Evolutionary conservation across 2,888 invertebrate genomes (phyloP), one percentile per base, ranked within the genome.

Genomic region (Balanococcus diminutus): DNA sequence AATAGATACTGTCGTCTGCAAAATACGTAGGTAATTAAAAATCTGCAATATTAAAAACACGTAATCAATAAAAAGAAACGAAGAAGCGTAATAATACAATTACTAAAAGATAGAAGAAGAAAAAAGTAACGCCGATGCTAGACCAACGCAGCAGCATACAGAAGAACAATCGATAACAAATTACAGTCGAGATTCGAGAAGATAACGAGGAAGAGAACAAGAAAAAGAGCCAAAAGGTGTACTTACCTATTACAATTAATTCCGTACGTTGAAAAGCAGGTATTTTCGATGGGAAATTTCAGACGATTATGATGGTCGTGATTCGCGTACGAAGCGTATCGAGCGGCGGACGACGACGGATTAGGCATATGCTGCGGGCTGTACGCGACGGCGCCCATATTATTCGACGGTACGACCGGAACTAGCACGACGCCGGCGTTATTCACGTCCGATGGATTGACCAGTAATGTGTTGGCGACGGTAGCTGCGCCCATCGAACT

Each of bases 371-470:
- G 3, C 14, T 82, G 75, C 16, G 75, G n/a, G 22, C 25, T n/a
- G 16, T 46, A 28, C 22, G 19, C 28, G 42, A 19, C 39, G 75
- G 19, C 39, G 36, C n/a, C n/a, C n/a, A 19, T n/a, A 67, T 56
- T 61, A 42, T 19, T 86, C 46, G 86, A 75, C 16, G 75, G 83
- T 14, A 19, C 67, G 19, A 82, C 72, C 2, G 86, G 86, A 19
- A 86, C 86, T n/a, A 82, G 32, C 32, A 82, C 31, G 19, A 82
- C 75, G 9, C 82, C 82, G 28, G 82, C 42, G 19, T 25, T 46
- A 42, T 86, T 82, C 8, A 61, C 61, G 19, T 81, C 39, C 2
- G 31, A 32, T 31, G 56, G 36, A 61, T 61, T 61, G 5, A 67
- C 39, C 39, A 67, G 19, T 39, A 61, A n/a, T 14, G 84, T 25